Evolutionary conservation across 1,140 invertebrate genomes (phyloP).

Genomic region (Zaprionus kolodkinae): DNA sequence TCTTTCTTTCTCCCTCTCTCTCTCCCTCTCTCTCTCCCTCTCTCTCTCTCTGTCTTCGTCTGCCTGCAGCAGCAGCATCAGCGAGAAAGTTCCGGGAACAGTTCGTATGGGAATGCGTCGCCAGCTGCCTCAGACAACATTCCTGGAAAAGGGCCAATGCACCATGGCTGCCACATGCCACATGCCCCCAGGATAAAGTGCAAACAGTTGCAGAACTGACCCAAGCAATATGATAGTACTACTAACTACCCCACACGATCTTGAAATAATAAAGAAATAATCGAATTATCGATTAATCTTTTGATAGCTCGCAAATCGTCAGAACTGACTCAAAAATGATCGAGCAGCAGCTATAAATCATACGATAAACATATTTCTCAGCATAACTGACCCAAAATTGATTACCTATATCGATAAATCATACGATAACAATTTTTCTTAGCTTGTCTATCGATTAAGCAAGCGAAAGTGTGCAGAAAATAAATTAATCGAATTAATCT

Average conservation of each 20-base stretch:
- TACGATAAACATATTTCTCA: no score
- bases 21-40: neutral
- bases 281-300: neutral
- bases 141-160: constrained; percentile 57
- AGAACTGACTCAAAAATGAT: neutral
- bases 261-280: no score
- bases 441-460: no score
- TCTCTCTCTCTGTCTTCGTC: constrained; percentile 6
- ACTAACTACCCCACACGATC: no score
- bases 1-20: neutral
- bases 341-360: no score
- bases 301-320: no score
- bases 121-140: constrained; percentile 62
- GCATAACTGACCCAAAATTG: no score
- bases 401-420: no score
- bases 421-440: no score
- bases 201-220: neutral
- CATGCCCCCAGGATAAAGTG: constrained; percentile 32
- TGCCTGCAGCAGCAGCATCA: constrained; percentile 36
- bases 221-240: no score
- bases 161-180: constrained; percentile 4
- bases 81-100: constrained; percentile 60
- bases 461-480: no score
- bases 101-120: constrained; percentile 19
- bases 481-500: no score